Evolutionary conservation across 2,888 invertebrate genomes (phyloP), one percentile per base, ranked within the genome.

Genomic region (Carpatolechia fugitivella): DNA sequence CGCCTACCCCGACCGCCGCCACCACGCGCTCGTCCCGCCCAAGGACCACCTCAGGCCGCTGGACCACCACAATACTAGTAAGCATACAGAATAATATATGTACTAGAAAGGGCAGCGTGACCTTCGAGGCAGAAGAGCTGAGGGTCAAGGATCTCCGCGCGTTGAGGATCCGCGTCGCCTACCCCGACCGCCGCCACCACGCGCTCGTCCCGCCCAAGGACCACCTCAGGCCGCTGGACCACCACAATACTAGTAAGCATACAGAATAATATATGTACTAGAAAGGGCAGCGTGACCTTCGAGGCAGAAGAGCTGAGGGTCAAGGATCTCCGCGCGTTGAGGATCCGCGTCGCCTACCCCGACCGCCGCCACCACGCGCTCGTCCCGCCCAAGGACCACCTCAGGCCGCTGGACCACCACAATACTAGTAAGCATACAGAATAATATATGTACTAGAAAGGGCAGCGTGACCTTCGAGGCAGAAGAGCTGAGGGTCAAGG

Each of bases 161-260:
- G 57, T 88, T 98, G 67, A 92, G 97, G 59, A 93, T 98, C 61
- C 95, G 96, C 88, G 94, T 98, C 29, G 94, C 94, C 63, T 98
- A 98, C 88, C 98, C 98, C 0, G 98, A 99, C 90, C 96, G 97
- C 68, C 94, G 95, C 73, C 93, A 94, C 56, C 96, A 98, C 77
- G 92, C 98, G 56, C 92, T 97, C 55, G 91, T 96, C 55, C 98
- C 98, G 2, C 92, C 94, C 49, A 88, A 92, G 7, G 92, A 94
- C 53, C 97, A 98, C 74, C 91, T 98, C 68, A 92, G 95, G 33
- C 92, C 93, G 50, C 91, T 95, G 68, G 93, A 93, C 68, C 91
- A 93, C 62, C 92, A 92, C 4, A 69, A 77, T 35, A 74, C 69
- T 20, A 87, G 87, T 86, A 6, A 10, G 41, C n/a, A 16, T 38